Evolutionary conservation across 2,797 vertebrate genomes (phyloP).

Genomic region (Halcyon leucocephala): DNA sequence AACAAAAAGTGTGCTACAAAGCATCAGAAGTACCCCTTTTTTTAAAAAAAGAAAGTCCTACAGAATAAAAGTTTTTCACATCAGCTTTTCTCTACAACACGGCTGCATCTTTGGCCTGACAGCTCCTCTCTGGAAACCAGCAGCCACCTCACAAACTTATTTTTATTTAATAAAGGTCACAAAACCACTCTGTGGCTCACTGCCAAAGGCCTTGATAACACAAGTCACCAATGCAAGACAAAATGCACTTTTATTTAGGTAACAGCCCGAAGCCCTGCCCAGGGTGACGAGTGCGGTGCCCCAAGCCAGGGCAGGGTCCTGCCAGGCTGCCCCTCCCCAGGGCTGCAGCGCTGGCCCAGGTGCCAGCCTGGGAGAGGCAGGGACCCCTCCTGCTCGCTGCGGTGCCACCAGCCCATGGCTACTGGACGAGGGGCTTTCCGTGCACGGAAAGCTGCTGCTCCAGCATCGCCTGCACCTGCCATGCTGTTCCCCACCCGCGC

Average conservation of each 20-base stretch:
- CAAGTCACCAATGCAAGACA: neutral
- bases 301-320: rapidly evolving
- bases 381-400: too few species aligned
- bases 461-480: neutral
- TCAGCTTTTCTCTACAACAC: neutral
- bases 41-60: too few species aligned
- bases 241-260: neutral
- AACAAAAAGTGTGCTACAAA: neutral
- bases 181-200: rapidly evolving
- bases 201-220: neutral
- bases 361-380: too few species aligned
- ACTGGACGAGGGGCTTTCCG: neutral
- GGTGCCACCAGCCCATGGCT: too few species aligned
- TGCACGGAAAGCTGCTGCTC: neutral
- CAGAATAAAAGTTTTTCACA: neutral
- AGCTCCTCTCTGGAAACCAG: neutral
- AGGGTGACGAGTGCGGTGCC: rapidly evolving
- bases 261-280: neutral
- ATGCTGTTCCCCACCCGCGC: rapidly evolving
- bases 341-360: too few species aligned
- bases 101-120: neutral
- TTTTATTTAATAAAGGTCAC: neutral
- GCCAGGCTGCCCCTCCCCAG: rapidly evolving
- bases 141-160: neutral
- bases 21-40: neutral